Conservation (phyloP, 2,888 invertebrate genomes). For the Hetaerina titia region DNA sequence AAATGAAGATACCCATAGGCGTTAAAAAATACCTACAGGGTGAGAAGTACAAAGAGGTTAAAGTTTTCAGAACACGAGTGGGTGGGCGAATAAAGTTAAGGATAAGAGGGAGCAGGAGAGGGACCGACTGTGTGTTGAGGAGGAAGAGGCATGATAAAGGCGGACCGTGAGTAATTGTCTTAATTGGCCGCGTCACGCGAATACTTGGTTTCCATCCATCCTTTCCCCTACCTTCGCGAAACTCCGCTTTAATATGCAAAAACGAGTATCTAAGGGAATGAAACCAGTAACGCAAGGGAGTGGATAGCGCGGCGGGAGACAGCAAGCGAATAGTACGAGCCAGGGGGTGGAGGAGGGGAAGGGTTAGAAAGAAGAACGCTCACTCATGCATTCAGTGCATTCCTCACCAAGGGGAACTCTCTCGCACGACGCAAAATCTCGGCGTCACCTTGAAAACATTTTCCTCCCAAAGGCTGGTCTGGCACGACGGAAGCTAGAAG, state of each 20-base stretch:
- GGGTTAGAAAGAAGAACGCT: not conserved
- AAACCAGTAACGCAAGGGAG: not conserved
- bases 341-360: not conserved
- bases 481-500: too few relatives aligned
- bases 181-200: constrained; percentile 27
- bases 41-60: not conserved
- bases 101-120: not conserved
- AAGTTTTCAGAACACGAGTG: not conserved
- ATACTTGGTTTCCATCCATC: not conserved
- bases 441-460: not conserved
- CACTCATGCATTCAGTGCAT: not conserved
- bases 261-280: not conserved
- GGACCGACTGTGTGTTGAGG: not conserved
- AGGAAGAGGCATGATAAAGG: not conserved
- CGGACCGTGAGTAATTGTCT: not conserved
- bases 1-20: not conserved
- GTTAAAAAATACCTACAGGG: not conserved
- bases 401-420: not conserved
- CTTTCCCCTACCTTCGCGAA: not conserved
- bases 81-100: not conserved
- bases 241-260: not conserved
- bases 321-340: not conserved
- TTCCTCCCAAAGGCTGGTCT: too few relatives aligned
- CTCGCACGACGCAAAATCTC: not conserved
- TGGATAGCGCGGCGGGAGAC: not conserved